Evolutionary conservation across 2,113 vertebrate species (phyloP).

Genomic region (Lutjanus erythropterus): DNA sequence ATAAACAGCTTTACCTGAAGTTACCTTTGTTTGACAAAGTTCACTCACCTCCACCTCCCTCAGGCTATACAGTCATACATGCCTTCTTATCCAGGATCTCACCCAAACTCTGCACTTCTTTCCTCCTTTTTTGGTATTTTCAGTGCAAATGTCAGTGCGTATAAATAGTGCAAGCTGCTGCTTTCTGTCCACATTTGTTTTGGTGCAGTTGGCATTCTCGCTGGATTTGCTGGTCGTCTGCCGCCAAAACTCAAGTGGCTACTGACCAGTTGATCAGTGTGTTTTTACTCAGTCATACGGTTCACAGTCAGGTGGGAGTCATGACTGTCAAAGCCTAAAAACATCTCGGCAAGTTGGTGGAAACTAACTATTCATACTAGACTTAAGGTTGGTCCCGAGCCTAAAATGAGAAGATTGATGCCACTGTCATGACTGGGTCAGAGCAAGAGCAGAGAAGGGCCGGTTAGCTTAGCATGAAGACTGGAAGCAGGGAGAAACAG

Average conservation of each 20-base stretch:
- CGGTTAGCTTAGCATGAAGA: too few species aligned
- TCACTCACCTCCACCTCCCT: background rate
- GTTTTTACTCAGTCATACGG: background rate
- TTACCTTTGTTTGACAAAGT: background rate
- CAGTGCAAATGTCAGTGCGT: background rate
- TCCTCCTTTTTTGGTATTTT: background rate
- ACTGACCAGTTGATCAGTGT: too few species aligned
- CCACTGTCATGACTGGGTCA: too few species aligned
- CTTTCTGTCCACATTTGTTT: background rate
- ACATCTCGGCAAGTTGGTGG: too few species aligned
- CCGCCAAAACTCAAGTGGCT: background rate
- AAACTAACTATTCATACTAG: background rate
- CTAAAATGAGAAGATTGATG: too few species aligned
- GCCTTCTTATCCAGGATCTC: too few species aligned
- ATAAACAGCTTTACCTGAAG: background rate
- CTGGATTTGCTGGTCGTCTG: background rate
- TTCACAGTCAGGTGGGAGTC: too few species aligned
- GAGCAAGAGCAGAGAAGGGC: too few species aligned
- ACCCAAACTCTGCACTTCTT: background rate
- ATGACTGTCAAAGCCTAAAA: background rate
- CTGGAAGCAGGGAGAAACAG: background rate
- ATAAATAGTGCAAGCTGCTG: too few species aligned
- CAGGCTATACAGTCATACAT: background rate
- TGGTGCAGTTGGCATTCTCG: background rate
- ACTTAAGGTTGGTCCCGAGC: background rate